Evolutionary conservation across 2,113 vertebrate species (phyloP).

Genomic region (Vidua chalybeata): DNA sequence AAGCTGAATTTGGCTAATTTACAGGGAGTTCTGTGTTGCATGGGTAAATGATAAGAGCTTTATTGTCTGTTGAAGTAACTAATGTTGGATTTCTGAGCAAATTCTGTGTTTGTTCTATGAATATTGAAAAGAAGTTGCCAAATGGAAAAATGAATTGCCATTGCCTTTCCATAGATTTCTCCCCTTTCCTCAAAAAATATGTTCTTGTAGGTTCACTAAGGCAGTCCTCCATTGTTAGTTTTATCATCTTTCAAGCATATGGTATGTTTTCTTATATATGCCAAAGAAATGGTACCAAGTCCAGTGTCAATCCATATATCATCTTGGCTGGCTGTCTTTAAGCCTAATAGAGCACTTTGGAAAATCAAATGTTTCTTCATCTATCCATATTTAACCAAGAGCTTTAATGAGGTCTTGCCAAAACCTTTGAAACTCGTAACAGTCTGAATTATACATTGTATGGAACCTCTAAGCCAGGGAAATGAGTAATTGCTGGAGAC

Average conservation of each 20-base stretch:
- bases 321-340: conserved; percentile 1
- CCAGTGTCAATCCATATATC: background rate
- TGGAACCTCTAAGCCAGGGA: conserved; percentile 4
- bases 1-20: conserved; percentile 20
- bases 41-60: background rate
- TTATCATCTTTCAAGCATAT: conserved; percentile 53
- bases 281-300: conserved; percentile 1
- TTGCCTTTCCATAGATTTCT: background rate
- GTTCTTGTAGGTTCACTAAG: background rate
- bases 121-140: conserved; percentile 28
- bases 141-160: conserved; percentile 25
- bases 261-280: background rate
- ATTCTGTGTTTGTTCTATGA: conserved; percentile 10
- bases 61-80: conserved; percentile 14
- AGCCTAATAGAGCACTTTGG: background rate
- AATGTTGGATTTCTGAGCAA: conserved; percentile 1
- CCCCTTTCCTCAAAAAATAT: background rate
- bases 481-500: conserved; percentile 46
- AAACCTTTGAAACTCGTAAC: background rate
- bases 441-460: conserved; percentile 16
- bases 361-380: background rate
- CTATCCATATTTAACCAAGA: background rate
- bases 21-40: background rate
- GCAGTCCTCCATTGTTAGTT: conserved; percentile 35
- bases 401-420: conserved; percentile 43